These are phyloP conservation scores for Phaedon cochleariae DNA, from an alignment of 2,888 invertebrate species.

Conservation along the genomic window DNA sequence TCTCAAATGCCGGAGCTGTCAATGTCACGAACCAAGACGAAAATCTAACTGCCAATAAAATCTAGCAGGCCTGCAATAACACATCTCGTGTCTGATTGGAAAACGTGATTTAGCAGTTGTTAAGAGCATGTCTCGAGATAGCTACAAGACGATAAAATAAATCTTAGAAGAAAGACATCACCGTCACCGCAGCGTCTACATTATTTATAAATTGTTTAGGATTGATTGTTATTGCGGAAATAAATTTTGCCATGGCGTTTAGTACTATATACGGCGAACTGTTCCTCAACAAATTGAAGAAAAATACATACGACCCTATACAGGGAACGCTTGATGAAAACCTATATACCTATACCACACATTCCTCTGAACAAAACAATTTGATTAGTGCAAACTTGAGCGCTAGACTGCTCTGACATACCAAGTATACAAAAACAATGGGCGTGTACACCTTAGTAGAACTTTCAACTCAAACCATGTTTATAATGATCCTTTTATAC, in stretches of 20 bases:
- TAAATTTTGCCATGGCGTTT: slow-evolving; percentile 23
- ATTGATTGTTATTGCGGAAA: slow-evolving; percentile 15
- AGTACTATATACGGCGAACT: slow-evolving; percentile 1
- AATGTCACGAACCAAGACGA: not conserved
- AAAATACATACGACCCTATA: not conserved
- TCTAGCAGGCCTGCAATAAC: not conserved
- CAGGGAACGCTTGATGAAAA: no score
- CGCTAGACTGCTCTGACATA: no score
- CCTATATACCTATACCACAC: no score
- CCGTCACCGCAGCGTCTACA: not conserved
- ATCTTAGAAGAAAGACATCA: slow-evolving; percentile 7
- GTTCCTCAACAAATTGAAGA: not conserved
- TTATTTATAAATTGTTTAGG: slow-evolving; percentile 10
- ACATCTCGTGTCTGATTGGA: slow-evolving; percentile 11
- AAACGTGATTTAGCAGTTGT: slow-evolving; percentile 17
- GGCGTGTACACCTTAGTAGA: no score
- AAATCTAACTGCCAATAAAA: not conserved
- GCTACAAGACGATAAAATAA: slow-evolving; percentile 11
- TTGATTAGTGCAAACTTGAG: no score
- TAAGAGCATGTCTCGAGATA: not conserved
- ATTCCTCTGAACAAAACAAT: no score
- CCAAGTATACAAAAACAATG: no score
- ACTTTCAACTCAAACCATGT: no score
- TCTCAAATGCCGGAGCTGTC: not conserved
- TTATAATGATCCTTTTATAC: no score